A percentile compares a stretch with the other conserved stretches of the same genome.
Evolutionary conservation across 2,113 vertebrate genomes (phyloP).

Genomic region (Solenodon paradoxus): DNA sequence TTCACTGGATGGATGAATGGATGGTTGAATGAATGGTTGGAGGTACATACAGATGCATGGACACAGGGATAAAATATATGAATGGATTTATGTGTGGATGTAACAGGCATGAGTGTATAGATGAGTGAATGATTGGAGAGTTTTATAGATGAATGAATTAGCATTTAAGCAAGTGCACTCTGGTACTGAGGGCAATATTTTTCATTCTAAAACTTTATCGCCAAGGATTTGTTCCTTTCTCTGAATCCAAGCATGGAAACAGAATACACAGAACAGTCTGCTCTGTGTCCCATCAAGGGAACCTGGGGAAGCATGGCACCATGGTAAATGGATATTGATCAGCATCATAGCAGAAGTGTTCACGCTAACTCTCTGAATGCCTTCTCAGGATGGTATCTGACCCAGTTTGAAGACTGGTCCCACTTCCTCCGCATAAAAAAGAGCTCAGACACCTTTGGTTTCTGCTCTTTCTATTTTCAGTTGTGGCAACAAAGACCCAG

Average conservation of each 20-base stretch:
- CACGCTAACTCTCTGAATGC: neutral
- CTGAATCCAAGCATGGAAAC: neutral
- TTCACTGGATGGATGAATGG: neutral
- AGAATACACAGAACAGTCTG: neutral
- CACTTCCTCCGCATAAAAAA: neutral
- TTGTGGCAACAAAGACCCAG: neutral
- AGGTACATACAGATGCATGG: accelerated
- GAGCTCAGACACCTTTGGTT: accelerated
- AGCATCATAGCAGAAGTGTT: neutral
- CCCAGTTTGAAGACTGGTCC: neutral
- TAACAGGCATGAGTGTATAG: accelerated
- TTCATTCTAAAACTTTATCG: neutral
- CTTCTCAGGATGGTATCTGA: accelerated
- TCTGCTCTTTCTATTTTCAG: neutral
- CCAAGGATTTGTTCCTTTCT: neutral
- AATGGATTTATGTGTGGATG: no score
- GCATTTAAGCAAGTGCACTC: neutral
- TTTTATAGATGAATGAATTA: neutral
- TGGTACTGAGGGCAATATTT: neutral
- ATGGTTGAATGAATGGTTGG: neutral
- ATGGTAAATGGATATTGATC: accelerated
- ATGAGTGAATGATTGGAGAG: neutral
- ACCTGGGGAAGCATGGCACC: neutral
- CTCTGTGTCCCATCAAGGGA: neutral
- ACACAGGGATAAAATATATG: neutral